These are phyloP conservation scores for Papio anubis DNA, from an alignment of 2,113 vertebrate genomes.

Conservation along the genomic window DNA sequence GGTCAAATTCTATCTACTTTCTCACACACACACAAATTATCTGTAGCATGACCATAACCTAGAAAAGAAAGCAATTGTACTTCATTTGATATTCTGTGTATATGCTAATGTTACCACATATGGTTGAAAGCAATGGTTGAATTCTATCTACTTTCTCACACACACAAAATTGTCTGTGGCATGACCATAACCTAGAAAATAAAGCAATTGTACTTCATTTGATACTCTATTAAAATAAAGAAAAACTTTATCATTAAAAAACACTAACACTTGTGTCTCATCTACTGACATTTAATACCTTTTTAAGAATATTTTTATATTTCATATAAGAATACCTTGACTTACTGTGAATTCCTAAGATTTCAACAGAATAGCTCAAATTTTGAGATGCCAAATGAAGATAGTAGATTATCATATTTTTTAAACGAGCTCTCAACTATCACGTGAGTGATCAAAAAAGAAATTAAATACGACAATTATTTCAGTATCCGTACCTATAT, in stretches of 20 bases:
- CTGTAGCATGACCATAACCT: neutral
- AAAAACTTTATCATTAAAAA: neutral
- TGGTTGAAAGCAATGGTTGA: neutral
- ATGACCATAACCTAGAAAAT: neutral
- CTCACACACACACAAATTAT: neutral
- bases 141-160: neutral
- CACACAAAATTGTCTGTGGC: neutral
- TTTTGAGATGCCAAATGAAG: neutral
- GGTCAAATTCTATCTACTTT: neutral
- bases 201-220: neutral
- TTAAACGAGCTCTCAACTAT: neutral
- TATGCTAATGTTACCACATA: neutral
- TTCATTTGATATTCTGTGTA: neutral
- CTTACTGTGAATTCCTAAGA: neutral
- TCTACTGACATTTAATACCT: neutral
- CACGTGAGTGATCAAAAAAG: neutral
- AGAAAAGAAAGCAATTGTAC: neutral
- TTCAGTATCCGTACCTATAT: neutral
- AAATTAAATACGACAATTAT: neutral
- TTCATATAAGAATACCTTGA: neutral
- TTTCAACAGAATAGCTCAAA: neutral
- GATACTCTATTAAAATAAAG: neutral
- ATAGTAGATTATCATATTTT: neutral
- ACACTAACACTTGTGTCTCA: neutral
- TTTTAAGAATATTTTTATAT: neutral